Evolutionary conservation across 1,140 invertebrate species (phyloP).

Genomic region (Delia radicum): DNA sequence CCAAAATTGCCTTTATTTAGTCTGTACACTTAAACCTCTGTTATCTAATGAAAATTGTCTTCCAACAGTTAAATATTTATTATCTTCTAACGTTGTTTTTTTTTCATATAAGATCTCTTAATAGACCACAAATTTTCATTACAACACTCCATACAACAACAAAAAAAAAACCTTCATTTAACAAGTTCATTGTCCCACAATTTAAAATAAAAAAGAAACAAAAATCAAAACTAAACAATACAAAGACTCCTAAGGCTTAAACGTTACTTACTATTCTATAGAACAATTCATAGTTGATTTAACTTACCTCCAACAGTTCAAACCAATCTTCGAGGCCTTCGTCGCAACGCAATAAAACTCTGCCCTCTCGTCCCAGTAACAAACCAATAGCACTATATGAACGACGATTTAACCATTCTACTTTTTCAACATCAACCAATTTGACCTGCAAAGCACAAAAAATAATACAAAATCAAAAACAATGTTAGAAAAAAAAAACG

Average conservation of each 20-base stretch:
- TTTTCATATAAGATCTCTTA: too few relatives aligned
- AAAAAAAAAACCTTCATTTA: too few relatives aligned
- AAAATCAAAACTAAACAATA: too few relatives aligned
- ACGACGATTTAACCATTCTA: slow-evolving; percentile 66
- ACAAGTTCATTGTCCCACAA: slow-evolving; percentile 3
- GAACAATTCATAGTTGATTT: neutral
- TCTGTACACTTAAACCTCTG: too few relatives aligned
- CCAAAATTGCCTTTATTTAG: too few relatives aligned
- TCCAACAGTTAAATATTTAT: too few relatives aligned
- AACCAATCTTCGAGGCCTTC: slow-evolving; percentile 65
- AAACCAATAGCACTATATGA: slow-evolving; percentile 63
- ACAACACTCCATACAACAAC: too few relatives aligned
- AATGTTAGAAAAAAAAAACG: slow-evolving; percentile 2
- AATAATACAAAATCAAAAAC: slow-evolving; percentile 31
- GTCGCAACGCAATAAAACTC: slow-evolving; percentile 60
- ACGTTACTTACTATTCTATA: too few relatives aligned
- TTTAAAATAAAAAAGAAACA: too few relatives aligned
- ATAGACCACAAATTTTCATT: too few relatives aligned
- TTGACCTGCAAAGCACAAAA: slow-evolving; percentile 59
- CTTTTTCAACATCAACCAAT: slow-evolving; percentile 65
- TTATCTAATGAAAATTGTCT: too few relatives aligned
- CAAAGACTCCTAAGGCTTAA: neutral
- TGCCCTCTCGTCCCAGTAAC: slow-evolving; percentile 60
- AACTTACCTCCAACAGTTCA: slow-evolving; percentile 58
- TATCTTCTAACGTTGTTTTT: too few relatives aligned